These are phyloP conservation scores for Drosophila ezoana DNA, from an alignment of 2,888 invertebrate genomes.

Conservation along the genomic window DNA sequence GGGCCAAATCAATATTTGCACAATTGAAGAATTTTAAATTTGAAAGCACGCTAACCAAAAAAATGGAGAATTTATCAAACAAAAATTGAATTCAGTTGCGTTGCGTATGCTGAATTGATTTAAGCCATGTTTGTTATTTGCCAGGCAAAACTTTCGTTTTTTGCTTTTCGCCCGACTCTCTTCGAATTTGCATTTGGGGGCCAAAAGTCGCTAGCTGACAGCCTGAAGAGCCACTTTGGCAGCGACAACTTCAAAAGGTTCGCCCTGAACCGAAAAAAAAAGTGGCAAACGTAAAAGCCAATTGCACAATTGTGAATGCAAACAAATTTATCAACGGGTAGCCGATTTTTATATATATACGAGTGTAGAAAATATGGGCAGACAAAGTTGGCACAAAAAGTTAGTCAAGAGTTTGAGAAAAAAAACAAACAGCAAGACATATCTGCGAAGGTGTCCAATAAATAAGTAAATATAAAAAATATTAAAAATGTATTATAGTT, in stretches of 20 bases:
- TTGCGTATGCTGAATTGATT: slow-evolving; percentile 63
- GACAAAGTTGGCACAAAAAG: neutral
- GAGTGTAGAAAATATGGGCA: neutral
- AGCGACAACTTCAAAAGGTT: slow-evolving; percentile 69
- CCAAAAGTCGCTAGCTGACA: slow-evolving; percentile 11
- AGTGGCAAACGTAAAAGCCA: slow-evolving; percentile 42
- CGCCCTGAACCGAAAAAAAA: slow-evolving; percentile 44
- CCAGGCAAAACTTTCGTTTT: slow-evolving; percentile 30
- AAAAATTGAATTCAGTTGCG: slow-evolving; percentile 38
- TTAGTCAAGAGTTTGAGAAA: slow-evolving; percentile 1
- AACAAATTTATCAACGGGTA: slow-evolving; percentile 17
- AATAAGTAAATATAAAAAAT: neutral
- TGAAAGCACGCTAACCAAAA: slow-evolving; percentile 24
- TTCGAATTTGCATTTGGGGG: slow-evolving; percentile 59
- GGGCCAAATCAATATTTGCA: slow-evolving; percentile 74
- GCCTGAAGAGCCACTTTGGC: slow-evolving; percentile 41
- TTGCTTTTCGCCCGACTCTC: slow-evolving; percentile 3
- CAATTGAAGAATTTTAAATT: slow-evolving; percentile 54
- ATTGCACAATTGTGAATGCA: slow-evolving; percentile 31
- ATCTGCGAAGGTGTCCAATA: neutral
- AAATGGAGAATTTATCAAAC: slow-evolving; percentile 10
- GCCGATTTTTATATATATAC: neutral
- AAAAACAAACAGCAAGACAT: slow-evolving; percentile 2
- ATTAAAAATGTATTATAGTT: neutral
- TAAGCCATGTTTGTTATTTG: slow-evolving; percentile 61